These are phyloP conservation scores for Otolemur crassicaudatus DNA, from an alignment of 2,797 vertebrate genomes.

Conservation along the genomic window DNA sequence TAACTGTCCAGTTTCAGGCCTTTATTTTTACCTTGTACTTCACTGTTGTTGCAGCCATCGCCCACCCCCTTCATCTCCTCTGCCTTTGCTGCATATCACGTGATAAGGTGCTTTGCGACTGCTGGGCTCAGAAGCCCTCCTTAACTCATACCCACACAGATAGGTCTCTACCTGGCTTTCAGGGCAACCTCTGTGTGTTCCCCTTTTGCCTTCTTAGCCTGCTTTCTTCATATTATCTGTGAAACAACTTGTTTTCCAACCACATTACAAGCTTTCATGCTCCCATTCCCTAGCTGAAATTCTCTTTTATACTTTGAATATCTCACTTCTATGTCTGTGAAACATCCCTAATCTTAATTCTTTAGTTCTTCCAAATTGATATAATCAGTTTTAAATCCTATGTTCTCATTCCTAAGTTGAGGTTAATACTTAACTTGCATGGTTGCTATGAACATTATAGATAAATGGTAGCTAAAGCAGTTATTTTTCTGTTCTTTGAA, in stretches of 20 bases:
- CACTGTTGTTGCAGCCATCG: not conserved
- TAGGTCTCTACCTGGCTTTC: not conserved
- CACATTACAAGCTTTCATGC: not conserved
- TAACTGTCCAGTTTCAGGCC: too few relatives aligned
- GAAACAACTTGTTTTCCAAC: not conserved
- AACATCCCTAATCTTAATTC: not conserved
- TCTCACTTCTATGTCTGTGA: not conserved
- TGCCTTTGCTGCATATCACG: not conserved
- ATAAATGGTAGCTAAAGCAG: not conserved
- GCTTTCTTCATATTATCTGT: not conserved
- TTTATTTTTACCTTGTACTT: not conserved
- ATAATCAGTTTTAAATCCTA: not conserved
- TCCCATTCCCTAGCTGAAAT: not conserved
- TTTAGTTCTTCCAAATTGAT: not conserved
- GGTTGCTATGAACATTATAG: not conserved
- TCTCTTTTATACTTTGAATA: not conserved
- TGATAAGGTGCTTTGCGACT: not conserved
- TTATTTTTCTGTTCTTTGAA: not conserved
- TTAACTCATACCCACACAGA: not conserved
- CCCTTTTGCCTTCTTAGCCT: not conserved
- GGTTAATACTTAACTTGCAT: not conserved
- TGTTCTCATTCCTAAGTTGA: slow-evolving; percentile 1
- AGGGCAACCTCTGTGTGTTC: not conserved
- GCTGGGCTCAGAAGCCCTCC: not conserved
- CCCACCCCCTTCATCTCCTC: not conserved